A percentile compares a stretch with the other conserved stretches of the same genome.
Evolutionary conservation across 2,888 invertebrate species (phyloP).

Genomic region (Heliconius ismenius): DNA sequence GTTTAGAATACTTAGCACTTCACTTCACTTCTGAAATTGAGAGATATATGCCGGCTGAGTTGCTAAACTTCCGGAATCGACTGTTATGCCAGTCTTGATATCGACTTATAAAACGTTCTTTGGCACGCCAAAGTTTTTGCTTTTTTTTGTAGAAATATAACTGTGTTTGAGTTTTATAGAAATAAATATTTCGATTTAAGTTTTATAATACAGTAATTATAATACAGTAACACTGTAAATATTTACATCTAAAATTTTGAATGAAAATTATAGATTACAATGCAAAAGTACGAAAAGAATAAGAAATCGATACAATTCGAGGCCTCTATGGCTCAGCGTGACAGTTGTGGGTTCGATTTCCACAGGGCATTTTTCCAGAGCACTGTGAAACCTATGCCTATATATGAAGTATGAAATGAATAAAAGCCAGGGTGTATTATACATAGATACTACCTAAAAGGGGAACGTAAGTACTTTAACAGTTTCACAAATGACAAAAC

Average conservation of each 20-base stretch:
- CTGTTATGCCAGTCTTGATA: conserved; percentile 23
- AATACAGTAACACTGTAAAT: too few species aligned
- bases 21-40: conserved; percentile 23
- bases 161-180: too few species aligned
- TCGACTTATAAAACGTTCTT: conserved; percentile 14
- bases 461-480: conserved; percentile 36
- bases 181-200: too few species aligned
- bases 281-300: too few species aligned
- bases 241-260: too few species aligned
- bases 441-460: conserved; percentile 5
- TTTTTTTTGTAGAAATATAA: background rate
- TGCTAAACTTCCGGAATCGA: conserved; percentile 21
- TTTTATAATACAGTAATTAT: too few species aligned
- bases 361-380: too few species aligned
- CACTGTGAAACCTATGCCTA: too few species aligned
- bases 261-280: too few species aligned
- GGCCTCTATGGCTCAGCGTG: too few species aligned
- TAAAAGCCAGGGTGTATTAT: background rate
- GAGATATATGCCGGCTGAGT: conserved; percentile 24
- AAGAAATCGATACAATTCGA: too few species aligned
- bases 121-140: background rate
- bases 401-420: background rate
- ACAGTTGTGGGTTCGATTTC: too few species aligned
- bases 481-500: conserved; percentile 45
- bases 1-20: conserved; percentile 23